phyloP scores from a whole-genome alignment of 1,140 invertebrate species.

The Drosophila ficusphila region DNA sequence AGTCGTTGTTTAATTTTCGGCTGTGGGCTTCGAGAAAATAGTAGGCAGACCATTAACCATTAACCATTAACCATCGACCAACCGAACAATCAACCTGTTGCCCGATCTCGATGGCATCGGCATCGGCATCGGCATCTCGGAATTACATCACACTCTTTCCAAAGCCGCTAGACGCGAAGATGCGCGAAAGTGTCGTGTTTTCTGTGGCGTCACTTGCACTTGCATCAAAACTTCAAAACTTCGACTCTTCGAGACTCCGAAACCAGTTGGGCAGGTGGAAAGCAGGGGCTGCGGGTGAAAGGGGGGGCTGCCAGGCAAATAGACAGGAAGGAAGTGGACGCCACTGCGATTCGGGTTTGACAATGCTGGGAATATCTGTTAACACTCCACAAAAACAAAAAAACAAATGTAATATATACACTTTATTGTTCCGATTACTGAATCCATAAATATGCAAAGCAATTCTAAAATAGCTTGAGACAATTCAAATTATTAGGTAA shows the following conservation, averaged over 20 bases:
- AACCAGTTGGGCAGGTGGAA: slow-evolving; percentile 41
- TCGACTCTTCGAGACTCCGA: slow-evolving; percentile 1
- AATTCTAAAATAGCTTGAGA: no score
- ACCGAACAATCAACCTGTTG: slow-evolving; percentile 45
- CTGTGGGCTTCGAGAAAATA: slow-evolving; percentile 41
- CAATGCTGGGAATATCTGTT: slow-evolving; percentile 31
- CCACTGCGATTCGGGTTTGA: slow-evolving; percentile 16
- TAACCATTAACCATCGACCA: not conserved
- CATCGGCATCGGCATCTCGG: slow-evolving; percentile 40
- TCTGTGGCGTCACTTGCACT: slow-evolving; percentile 60
- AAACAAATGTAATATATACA: not conserved
- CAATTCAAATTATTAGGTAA: no score
- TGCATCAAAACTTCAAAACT: slow-evolving; percentile 14
- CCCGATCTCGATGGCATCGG: slow-evolving; percentile 31
- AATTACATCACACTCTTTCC: slow-evolving; percentile 56
- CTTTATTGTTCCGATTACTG: not conserved
- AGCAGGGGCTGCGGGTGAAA: not conserved
- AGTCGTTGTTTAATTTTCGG: slow-evolving; percentile 14
- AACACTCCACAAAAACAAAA: not conserved
- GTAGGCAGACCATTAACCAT: slow-evolving; percentile 15
- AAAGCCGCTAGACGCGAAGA: slow-evolving; percentile 53
- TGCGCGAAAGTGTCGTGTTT: slow-evolving; percentile 57
- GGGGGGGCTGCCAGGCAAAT: not conserved
- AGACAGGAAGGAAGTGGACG: slow-evolving; percentile 49
- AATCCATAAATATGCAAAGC: no score